Conservation (phyloP, 2,113 vertebrate genomes). For the Eptatretus burgeri region DNA sequence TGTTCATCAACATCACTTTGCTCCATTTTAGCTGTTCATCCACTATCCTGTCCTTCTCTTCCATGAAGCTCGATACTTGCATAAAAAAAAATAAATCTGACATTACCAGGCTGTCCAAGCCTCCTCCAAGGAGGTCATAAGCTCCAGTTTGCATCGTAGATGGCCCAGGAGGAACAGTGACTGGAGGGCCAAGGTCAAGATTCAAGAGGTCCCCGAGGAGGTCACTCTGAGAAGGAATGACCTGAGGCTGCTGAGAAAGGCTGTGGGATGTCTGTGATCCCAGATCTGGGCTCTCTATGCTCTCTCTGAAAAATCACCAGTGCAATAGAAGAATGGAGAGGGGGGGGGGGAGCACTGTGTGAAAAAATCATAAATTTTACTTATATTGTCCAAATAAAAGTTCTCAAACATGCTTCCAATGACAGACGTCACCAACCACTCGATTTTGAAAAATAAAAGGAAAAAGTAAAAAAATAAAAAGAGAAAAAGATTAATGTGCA, state of each 20-base stretch:
- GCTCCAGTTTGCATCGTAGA: conserved; percentile 63
- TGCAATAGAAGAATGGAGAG: too few relatives aligned
- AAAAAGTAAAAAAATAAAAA: neutral
- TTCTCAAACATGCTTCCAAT: too few relatives aligned
- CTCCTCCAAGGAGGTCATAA: conserved; percentile 74
- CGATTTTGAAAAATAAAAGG: neutral
- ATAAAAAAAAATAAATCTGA: conserved; percentile 2
- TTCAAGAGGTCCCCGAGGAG: conserved; percentile 77
- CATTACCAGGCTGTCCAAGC: conserved; percentile 73
- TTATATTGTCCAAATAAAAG: too few relatives aligned
- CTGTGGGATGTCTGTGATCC: conserved; percentile 1
- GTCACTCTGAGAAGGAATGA: conserved; percentile 72
- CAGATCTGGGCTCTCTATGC: conserved; percentile 5
- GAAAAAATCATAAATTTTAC: too few relatives aligned
- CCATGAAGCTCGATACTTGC: too few relatives aligned
- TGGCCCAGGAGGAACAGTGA: conserved; percentile 63
- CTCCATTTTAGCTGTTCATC: too few relatives aligned
- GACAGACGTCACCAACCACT: neutral
- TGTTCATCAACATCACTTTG: too few relatives aligned
- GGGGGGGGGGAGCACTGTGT: too few relatives aligned
- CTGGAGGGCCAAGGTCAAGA: conserved; percentile 60
- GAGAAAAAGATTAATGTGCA: neutral
- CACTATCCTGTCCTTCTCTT: too few relatives aligned
- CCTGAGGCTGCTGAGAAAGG: conserved; percentile 36
- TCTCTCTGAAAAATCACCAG: neutral